These are phyloP conservation scores for Lithobius niger DNA, from an alignment of 1,140 invertebrate genomes.

Conservation along the genomic window DNA sequence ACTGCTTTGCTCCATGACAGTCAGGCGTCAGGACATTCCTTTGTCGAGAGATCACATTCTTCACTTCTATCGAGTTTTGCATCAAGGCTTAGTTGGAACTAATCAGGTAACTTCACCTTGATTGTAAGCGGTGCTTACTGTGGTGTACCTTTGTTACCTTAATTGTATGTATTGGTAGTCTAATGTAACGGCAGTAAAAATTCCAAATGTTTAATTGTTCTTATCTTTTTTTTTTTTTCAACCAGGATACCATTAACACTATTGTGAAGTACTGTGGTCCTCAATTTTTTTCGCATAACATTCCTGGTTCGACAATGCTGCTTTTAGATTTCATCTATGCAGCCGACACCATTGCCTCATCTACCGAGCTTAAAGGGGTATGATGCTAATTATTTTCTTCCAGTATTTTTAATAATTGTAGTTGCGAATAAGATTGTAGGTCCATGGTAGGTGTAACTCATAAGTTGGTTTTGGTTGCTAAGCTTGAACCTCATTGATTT, in stretches of 20 bases:
- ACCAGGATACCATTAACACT: conserved; percentile 46
- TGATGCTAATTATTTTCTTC: conserved; percentile 19
- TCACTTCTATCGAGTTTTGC: conserved; percentile 76
- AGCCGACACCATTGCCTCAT: conserved; percentile 68
- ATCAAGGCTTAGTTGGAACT: conserved; percentile 49
- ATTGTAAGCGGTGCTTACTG: too few species aligned
- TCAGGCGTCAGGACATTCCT: conserved; percentile 43
- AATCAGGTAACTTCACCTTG: conserved; percentile 42
- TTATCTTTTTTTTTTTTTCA: conserved; percentile 9
- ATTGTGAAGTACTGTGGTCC: conserved; percentile 58
- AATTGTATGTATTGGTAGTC: too few species aligned
- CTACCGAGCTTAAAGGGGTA: conserved; percentile 58
- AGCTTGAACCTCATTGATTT: conserved; percentile 4
- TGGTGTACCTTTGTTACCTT: too few species aligned
- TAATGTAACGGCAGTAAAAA: too few species aligned
- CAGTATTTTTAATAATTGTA: neutral
- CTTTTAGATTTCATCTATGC: conserved; percentile 82
- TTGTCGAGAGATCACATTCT: conserved; percentile 55
- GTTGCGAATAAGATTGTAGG: neutral
- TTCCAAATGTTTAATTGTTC: too few species aligned
- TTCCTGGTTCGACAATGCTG: conserved; percentile 76
- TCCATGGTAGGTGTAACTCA: neutral
- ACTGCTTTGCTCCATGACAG: conserved; percentile 56
- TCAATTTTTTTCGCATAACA: conserved; percentile 67
- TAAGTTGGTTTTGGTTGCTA: neutral